These are phyloP conservation scores for Hydrozoanthus tunicans DNA, from an alignment of 64 coral and sea anemone genomes.

Conservation along the genomic window DNA sequence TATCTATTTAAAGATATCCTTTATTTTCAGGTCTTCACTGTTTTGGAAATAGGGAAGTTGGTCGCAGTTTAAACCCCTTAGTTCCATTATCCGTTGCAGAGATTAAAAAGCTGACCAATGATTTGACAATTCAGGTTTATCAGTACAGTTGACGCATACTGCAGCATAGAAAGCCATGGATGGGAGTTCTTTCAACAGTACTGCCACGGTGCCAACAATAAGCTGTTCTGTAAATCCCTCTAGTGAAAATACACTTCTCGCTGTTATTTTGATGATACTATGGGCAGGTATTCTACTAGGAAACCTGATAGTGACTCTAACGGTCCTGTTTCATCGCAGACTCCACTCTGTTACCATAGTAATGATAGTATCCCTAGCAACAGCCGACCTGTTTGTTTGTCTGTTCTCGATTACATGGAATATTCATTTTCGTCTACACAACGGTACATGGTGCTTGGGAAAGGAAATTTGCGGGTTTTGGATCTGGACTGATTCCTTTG, in stretches of 20 bases:
- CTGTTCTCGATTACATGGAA: conserved; percentile 78
- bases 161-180: background rate
- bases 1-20: no score
- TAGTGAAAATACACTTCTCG: conserved; percentile 51
- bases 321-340: conserved; percentile 56
- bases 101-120: no score
- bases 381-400: conserved; percentile 78
- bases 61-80: no score
- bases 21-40: no score
- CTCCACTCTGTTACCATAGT: conserved; percentile 73
- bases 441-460: conserved; percentile 65
- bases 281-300: conserved; percentile 69
- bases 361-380: conserved; percentile 79
- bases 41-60: no score
- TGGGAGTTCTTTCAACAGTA: background rate
- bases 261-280: conserved; percentile 43
- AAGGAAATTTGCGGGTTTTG: conserved; percentile 66
- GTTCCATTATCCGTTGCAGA: no score
- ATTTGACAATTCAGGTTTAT: background rate
- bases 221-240: conserved; percentile 55
- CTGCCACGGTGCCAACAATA: background rate
- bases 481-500: conserved; percentile 83
- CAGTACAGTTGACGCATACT: background rate
- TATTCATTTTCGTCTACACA: conserved; percentile 64
- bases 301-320: conserved; percentile 59